These are phyloP conservation scores for Ramphastos sulfuratus DNA, from an alignment of 2,113 vertebrate species.

Conservation along the genomic window DNA sequence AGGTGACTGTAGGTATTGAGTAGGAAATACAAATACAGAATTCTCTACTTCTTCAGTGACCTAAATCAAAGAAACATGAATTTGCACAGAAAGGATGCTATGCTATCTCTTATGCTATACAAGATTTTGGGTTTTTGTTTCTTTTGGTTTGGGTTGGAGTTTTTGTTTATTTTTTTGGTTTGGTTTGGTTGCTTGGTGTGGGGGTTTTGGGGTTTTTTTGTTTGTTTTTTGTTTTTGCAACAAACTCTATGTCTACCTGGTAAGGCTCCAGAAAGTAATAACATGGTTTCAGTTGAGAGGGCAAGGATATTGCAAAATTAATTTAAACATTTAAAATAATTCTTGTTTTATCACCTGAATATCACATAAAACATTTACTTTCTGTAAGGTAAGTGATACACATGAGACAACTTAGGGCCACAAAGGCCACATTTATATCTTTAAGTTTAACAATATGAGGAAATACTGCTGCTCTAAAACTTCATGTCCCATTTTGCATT, in stretches of 20 bases:
- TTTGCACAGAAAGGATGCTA: not conserved
- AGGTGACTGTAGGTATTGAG: not conserved
- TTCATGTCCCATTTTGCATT: too few relatives aligned
- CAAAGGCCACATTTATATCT: too few relatives aligned
- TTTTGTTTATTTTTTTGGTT: too few relatives aligned
- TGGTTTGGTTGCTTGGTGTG: too few relatives aligned
- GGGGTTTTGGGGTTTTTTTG: too few relatives aligned
- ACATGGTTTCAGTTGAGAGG: not conserved
- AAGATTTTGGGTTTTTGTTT: not conserved
- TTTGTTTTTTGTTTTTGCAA: not conserved
- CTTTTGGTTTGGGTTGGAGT: too few relatives aligned
- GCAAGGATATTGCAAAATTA: not conserved
- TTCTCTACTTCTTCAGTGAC: not conserved
- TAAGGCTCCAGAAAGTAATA: not conserved
- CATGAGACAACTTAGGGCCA: too few relatives aligned
- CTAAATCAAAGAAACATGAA: not conserved
- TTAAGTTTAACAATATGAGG: too few relatives aligned
- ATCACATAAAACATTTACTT: not conserved
- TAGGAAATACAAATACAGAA: not conserved
- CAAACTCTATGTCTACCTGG: not conserved
- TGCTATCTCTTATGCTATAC: too few relatives aligned
- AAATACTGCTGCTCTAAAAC: too few relatives aligned
- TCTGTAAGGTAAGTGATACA: not conserved
- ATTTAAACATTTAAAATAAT: not conserved
- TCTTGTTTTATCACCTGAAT: not conserved